Conservation (phyloP, 2,888 invertebrate species). For the Galerucella calmariensis region DNA sequence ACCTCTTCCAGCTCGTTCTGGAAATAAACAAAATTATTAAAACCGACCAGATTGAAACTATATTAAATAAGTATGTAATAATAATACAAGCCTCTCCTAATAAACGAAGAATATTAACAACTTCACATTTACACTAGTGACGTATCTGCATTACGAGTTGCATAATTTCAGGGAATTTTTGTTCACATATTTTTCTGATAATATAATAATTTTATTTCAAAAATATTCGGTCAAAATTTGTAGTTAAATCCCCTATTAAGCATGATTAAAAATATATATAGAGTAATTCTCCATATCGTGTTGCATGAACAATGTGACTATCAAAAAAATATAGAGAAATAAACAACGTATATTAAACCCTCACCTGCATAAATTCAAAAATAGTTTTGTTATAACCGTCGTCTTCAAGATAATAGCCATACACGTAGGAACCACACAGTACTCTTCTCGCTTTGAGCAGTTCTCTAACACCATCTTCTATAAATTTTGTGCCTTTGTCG, state of each 20-base stretch:
- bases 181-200: too few species aligned
- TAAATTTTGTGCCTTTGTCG: conserved; percentile 67
- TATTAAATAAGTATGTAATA: neutral
- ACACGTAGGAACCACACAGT: conserved; percentile 75
- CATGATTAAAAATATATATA: too few species aligned
- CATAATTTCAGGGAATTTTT: too few species aligned
- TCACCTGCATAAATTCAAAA: conserved; percentile 77
- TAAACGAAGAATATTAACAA: too few species aligned
- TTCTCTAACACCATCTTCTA: conserved; percentile 74
- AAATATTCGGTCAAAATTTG: too few species aligned
- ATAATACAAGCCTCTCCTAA: too few species aligned
- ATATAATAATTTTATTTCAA: too few species aligned
- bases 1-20: conserved; percentile 76
- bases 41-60: neutral
- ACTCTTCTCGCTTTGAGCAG: conserved; percentile 72
- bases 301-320: too few species aligned
- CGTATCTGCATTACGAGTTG: too few species aligned
- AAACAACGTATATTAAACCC: conserved; percentile 2
- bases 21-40: conserved; percentile 32
- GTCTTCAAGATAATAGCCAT: conserved; percentile 75
- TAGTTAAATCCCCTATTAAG: too few species aligned
- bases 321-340: neutral
- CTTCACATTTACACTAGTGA: too few species aligned
- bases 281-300: too few species aligned
- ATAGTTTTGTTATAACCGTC: conserved; percentile 74